Evolutionary conservation across 2,113 vertebrate genomes (phyloP).

Genomic region (Lophius piscatorius): DNA sequence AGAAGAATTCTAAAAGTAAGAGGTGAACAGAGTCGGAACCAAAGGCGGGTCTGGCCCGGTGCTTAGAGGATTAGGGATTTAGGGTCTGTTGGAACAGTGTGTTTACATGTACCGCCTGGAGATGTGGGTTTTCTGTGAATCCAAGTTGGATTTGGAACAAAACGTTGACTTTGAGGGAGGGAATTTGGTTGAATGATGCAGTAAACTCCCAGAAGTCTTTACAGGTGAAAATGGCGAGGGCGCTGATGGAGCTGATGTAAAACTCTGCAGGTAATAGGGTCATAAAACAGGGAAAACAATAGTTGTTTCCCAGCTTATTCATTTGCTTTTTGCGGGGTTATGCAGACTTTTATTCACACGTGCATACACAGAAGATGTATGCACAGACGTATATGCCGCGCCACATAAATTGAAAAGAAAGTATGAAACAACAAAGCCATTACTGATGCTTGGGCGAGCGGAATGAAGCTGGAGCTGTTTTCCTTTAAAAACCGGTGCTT

Average conservation of each 20-base stretch:
- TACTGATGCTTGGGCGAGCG: slow-evolving; percentile 3
- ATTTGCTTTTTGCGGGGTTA: too few relatives aligned
- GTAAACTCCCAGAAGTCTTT: slow-evolving; percentile 13
- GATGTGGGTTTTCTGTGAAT: slow-evolving; percentile 30
- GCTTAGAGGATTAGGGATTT: slow-evolving; percentile 49
- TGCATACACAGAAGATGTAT: too few relatives aligned
- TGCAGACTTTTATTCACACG: too few relatives aligned
- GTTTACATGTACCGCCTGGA: slow-evolving; percentile 36
- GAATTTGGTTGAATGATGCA: slow-evolving; percentile 2
- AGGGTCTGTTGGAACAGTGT: slow-evolving; percentile 30
- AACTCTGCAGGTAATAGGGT: neutral
- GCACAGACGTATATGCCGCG: too few relatives aligned
- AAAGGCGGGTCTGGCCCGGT: slow-evolving; percentile 22
- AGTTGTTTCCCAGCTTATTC: too few relatives aligned
- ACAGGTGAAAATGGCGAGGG: slow-evolving; percentile 17
- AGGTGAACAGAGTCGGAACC: neutral
- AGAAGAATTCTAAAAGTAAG: neutral
- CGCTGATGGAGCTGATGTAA: slow-evolving; percentile 25
- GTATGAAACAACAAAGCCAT: neutral
- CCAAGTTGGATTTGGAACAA: slow-evolving; percentile 36
- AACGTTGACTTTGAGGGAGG: slow-evolving; percentile 17
- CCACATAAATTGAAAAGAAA: neutral
- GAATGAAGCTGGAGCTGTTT: slow-evolving; percentile 7
- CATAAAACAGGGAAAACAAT: too few relatives aligned
- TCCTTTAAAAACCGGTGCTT: slow-evolving; percentile 32